Conservation (phyloP, 1,140 invertebrate species). For the Drosophila melanica region DNA sequence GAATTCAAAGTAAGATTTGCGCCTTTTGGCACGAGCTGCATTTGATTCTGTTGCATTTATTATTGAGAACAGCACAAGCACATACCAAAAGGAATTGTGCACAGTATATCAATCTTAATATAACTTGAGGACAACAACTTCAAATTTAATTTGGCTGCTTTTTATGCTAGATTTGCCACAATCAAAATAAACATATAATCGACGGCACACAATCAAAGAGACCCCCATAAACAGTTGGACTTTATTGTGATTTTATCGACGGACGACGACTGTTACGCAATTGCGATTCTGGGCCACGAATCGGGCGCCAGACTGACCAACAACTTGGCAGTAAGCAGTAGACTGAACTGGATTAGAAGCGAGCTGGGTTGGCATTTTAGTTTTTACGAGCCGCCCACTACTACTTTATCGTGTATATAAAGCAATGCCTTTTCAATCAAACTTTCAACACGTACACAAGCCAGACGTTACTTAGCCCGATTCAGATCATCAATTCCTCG, state of each 20-base stretch:
- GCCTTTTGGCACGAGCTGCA: conserved; percentile 43
- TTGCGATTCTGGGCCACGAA: conserved; percentile 34
- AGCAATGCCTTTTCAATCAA: conserved; percentile 44
- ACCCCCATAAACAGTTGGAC: conserved; percentile 51
- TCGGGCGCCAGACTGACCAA: conserved; percentile 62
- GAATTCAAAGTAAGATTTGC: conserved; percentile 61
- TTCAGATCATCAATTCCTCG: conserved; percentile 30
- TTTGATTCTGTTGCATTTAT: conserved; percentile 66
- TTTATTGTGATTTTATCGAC: conserved; percentile 67
- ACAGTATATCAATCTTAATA: background rate
- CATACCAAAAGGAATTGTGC: no score
- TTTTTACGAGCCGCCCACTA: conserved; percentile 56
- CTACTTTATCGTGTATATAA: background rate
- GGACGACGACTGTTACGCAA: conserved; percentile 39
- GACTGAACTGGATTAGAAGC: background rate
- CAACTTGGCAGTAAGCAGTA: conserved; percentile 41
- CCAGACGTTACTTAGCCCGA: conserved; percentile 2
- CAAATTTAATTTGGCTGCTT: conserved; percentile 52
- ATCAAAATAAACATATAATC: conserved; percentile 67
- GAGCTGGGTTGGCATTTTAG: conserved; percentile 49
- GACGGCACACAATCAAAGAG: conserved; percentile 45
- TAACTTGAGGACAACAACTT: conserved; percentile 14
- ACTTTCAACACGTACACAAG: conserved; percentile 26
- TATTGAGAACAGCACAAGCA: background rate
- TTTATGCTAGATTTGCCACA: conserved; percentile 54